Evolutionary conservation across 2,888 invertebrate genomes (phyloP), one percentile per base, ranked within the genome.

Genomic region (Spisula subtruncata): DNA sequence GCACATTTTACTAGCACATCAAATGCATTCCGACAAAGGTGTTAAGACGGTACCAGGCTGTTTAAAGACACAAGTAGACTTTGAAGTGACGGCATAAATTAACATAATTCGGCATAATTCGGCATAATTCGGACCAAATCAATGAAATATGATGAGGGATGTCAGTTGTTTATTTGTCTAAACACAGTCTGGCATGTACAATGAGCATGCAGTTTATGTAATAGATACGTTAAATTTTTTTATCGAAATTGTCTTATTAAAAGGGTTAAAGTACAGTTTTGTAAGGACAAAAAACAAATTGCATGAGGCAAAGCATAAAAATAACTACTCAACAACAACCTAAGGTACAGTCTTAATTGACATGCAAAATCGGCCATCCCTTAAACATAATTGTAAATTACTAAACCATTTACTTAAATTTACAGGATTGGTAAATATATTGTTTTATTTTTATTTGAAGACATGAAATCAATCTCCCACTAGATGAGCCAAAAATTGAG

Each of bases 131-230:
- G 6, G 25, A 66, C 60, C 32, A 14, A 75, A 75, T 75, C 35
- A n/a, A 75, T 75, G 75, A 75, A 75, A 75, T 75, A 75, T 75
- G 75, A 75, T 32, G 75, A 75, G 16, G 18, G 12, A 35, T 32
- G 35, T 32, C 29, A 18, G 35, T 18, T 75, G 29, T 18, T 75
- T 75, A 16, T 16, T 32, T 14, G 12, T 75, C 32, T 75, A 18
- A 60, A 60, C n/a, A 60, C n/a, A n/a, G n/a, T n/a, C n/a, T n/a
- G n/a, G n/a, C 60, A 8, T 60, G 25, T 4, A 66, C 25, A 66
- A 25, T 66, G n/a, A 66, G 25, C n/a, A n/a, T 25, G 60, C 60
- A 10, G 60, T 25, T 66, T 66, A 66, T 25, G 25, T 60, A 66
- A 2, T 25, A 25, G 5, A 41, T 41, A 41, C 41, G n/a, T n/a